Base-by-base conservation (phyloP, 2,113 vertebrate species). In the Malurus alboscapulatus region DNA sequence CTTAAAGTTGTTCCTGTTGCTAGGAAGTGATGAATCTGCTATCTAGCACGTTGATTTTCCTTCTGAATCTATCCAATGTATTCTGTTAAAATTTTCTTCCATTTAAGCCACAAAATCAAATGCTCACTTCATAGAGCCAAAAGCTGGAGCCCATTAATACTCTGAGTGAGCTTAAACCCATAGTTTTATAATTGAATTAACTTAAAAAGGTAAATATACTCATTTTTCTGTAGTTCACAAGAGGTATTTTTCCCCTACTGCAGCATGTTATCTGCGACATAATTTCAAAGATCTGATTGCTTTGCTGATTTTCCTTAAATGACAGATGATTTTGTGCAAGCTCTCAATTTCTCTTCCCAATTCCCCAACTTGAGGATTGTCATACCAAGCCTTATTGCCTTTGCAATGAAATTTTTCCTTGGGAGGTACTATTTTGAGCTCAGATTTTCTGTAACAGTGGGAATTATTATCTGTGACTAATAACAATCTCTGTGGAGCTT, bases 381-480 rank as follows among this genome's bases (percentile, higher is more conserved):
- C 54, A 50, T 67, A 13, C 50, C 54, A 48, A 57, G 25, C 71
- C 45, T 83, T 73, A 74, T 5, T 88, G 42, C 50, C 32, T 92
- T 69, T 66, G 51, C 63, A 66, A 40, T 44, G 54, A 50, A 18
- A 10, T 83, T 85, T 88, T 94, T 92, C 84, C 51, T 91, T 93
- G 73, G 84, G 55, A 91, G 42, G 42, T 81, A 40, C 77, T 91
- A 89, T 93, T 91, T 66, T 87, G 65, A 89, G 84, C 77, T 45
- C 25, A 81, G 68, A 77, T 77, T 81, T 91, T 91, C 87, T 86
- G 48, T 89, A 95, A 77, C 50, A 77, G 29, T 73, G 77, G 77
- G 77, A 91, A 93, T 89, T 92, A 90, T 90, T 91, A 93, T 87
- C 84, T 94, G 55, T 92, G 77, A 92, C 59, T 96, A 95, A 87